A percentile compares a stretch with the other conserved stretches of the same genome.
Conservation (phyloP, 2,797 vertebrate species). For the Lagothrix lagotricha region DNA sequence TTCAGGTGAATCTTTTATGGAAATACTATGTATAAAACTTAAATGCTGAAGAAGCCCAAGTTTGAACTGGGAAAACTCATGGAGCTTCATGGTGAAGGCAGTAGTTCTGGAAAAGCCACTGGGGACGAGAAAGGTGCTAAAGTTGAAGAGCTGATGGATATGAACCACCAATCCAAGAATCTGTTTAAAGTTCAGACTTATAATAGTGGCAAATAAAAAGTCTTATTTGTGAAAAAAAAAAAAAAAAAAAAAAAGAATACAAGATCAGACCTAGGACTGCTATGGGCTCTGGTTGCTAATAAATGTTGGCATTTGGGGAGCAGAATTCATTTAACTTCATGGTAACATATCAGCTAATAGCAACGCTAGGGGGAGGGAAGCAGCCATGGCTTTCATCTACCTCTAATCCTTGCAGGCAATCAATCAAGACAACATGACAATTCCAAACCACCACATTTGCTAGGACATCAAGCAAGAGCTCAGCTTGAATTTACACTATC, state of each 20-base stretch:
- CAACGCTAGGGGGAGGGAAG: background rate
- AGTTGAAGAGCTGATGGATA: no score
- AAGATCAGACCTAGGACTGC: background rate
- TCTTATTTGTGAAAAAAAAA: no score
- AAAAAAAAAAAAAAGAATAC: background rate
- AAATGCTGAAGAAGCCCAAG: no score
- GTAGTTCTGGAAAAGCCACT: no score
- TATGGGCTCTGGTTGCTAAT: background rate
- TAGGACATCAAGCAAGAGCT: background rate
- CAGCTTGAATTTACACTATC: background rate
- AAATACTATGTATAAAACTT: fast-evolving
- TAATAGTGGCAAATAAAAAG: no score
- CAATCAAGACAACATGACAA: background rate
- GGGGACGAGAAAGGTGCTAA: no score
- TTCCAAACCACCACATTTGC: background rate
- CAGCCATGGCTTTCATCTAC: background rate
- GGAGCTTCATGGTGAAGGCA: no score
- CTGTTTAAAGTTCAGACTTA: no score
- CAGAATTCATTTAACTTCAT: background rate
- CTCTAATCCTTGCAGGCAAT: background rate
- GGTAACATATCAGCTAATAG: background rate
- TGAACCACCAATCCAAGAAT: no score
- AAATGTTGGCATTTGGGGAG: background rate
- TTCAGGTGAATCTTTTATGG: background rate
- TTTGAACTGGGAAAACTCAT: no score